Conservation (phyloP, 1,140 invertebrate species). For the Euwallacea fornicatus region DNA sequence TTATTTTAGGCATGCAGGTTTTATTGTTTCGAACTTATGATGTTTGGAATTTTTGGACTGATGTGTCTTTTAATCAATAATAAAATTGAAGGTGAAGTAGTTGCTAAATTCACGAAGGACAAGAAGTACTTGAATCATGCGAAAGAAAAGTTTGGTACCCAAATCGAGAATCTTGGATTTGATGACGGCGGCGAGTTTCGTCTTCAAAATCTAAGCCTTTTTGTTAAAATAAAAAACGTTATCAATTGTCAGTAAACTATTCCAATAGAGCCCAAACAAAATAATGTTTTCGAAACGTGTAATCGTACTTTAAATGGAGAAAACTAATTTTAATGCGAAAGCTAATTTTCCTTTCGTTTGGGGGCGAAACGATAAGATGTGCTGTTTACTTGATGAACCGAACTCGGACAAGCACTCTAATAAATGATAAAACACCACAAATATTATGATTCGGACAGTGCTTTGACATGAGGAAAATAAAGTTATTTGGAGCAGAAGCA, state of each 20-base stretch:
- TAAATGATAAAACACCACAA: slow-evolving; percentile 28
- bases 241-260: neutral
- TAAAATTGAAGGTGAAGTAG: too few species aligned
- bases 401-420: slow-evolving; percentile 34
- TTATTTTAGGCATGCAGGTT: too few species aligned
- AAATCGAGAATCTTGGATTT: neutral
- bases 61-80: too few species aligned
- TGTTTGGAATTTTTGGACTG: too few species aligned
- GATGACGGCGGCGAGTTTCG: neutral
- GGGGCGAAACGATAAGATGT: slow-evolving; percentile 46
- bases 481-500: slow-evolving; percentile 48
- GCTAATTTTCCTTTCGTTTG: slow-evolving; percentile 37
- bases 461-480: slow-evolving; percentile 36
- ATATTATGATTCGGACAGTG: slow-evolving; percentile 36
- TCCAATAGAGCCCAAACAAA: slow-evolving; percentile 46
- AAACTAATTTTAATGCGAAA: slow-evolving; percentile 45
- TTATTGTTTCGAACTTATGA: too few species aligned
- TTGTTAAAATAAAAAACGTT: neutral
- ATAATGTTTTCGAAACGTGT: slow-evolving; percentile 51
- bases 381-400: slow-evolving; percentile 55
- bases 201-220: neutral
- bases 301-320: slow-evolving; percentile 50
- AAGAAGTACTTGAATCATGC: neutral
- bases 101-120: neutral
- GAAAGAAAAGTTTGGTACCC: neutral